A percentile compares a stretch with the other conserved stretches of the same genome.
Conservation (phyloP, 30 jellyfish, hydroid and myxozoan species). For the Phacellophora camtschatica region DNA sequence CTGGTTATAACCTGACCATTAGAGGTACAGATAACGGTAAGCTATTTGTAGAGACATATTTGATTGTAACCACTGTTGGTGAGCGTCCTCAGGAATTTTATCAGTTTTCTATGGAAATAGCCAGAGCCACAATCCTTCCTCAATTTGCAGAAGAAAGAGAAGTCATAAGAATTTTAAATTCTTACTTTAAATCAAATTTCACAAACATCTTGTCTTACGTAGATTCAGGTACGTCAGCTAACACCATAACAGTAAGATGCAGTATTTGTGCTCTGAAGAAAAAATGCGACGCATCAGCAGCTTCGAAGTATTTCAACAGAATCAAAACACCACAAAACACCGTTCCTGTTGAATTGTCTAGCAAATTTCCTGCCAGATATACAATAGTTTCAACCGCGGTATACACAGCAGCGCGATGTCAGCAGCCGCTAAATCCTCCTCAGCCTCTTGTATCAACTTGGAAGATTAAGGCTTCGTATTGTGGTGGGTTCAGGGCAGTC, state of each 20-base stretch:
- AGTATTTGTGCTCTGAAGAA: conserved; percentile 72
- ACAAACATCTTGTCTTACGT: conserved; percentile 51
- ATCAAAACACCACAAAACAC: conserved; percentile 6
- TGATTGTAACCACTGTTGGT: conserved; percentile 64
- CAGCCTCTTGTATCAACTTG: conserved; percentile 44
- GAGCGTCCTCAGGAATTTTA: conserved; percentile 49
- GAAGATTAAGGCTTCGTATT: conserved; percentile 53
- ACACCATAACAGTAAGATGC: conserved; percentile 30
- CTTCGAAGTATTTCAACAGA: conserved; percentile 7
- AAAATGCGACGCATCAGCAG: conserved; percentile 75
- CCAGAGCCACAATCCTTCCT: neutral
- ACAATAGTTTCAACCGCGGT: conserved; percentile 15
- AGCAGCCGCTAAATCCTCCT: conserved; percentile 76
- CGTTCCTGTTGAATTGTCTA: conserved; percentile 33
- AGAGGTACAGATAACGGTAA: conserved; percentile 85
- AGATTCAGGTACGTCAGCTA: neutral
- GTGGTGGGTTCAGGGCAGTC: conserved; percentile 70
- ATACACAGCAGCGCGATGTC: conserved; percentile 36
- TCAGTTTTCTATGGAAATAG: conserved; percentile 41
- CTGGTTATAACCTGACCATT: conserved; percentile 72
- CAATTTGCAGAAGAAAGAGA: conserved; percentile 36
- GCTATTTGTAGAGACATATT: conserved; percentile 61
- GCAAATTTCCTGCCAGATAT: conserved; percentile 30
- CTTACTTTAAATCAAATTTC: conserved; percentile 34
- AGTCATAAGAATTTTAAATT: conserved; percentile 25